Evolutionary conservation across 2,888 invertebrate genomes (phyloP), one percentile per base, ranked within the genome.

Genomic region (Pharmacophagus antenor): DNA sequence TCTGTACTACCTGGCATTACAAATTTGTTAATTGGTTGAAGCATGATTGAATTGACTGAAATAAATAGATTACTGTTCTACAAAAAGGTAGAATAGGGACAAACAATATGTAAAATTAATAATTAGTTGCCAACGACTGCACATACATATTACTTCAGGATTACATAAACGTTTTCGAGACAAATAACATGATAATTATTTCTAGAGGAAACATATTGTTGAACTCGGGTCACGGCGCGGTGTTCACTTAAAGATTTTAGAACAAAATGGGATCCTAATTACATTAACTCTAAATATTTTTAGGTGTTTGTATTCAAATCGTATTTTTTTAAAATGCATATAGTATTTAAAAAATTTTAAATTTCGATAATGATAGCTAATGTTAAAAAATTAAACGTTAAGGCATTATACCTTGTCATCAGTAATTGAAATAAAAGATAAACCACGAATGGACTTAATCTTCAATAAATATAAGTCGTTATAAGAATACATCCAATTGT

Each of bases 81-180:
- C 1, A 31, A 12, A 31, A 12, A 8, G 15, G 10, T 12, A 31
- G 31, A 12, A 27, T 6, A 27, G 27, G 5, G 12, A 31, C 10
- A 0, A 31, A 31, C 10, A 1, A 31, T 12, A 2, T 31, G 2
- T 31, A 12, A 31, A 10, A 31, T 31, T 3, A 3, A 12, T 31
- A 31, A 31, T 31, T 1, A 15, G 2, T 31, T 31, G 12, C 3
- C 31, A 31, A 2, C 31, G 15, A 31, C 31, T 31, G 31, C 15
- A 31, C 31, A 3, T 31, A 31, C 31, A 18, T 44, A 52, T 42
- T 23, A 23, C 6, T 17, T 42, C 18, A 42, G 17, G 3, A n/a
- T 42, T 42, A 7, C 42, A 57, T 57, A 57, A 57, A 57, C 50
- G 49, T 57, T 57, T 57, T 50, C 42, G 42, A 57, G 51, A 46